Conservation (phyloP, 1,140 invertebrate genomes). For the Caligus rogercresseyi region DNA sequence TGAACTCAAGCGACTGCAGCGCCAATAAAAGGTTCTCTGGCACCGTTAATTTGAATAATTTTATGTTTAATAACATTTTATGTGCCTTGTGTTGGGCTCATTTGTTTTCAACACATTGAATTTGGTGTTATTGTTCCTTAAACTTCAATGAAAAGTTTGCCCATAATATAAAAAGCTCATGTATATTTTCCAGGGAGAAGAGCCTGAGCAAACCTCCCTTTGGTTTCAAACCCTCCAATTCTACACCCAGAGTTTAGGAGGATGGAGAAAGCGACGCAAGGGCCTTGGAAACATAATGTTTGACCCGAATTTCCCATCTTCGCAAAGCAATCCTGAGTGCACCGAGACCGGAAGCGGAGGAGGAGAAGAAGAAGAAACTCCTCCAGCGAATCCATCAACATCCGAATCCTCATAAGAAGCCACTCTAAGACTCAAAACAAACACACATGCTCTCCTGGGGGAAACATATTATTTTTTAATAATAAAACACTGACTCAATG, state of each 20-base stretch:
- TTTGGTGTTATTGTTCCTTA: no score
- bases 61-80: no score
- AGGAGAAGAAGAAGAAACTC: neutral
- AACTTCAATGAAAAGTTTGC: no score
- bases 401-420: neutral
- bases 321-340: neutral
- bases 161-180: no score
- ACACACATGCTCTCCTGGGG: neutral
- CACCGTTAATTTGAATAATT: no score
- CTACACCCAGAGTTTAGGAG: conserved; percentile 69
- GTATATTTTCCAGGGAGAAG: conserved; percentile 69
- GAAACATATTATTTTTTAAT: neutral
- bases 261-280: conserved; percentile 72
- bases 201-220: conserved; percentile 54
- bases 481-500: no score
- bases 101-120: no score
- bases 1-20: no score
- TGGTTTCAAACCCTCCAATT: conserved; percentile 78
- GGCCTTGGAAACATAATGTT: conserved; percentile 91
- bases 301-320: conserved; percentile 32
- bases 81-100: no score
- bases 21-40: no score
- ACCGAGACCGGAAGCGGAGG: neutral
- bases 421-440: neutral
- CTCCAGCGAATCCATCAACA: neutral